Base-by-base conservation (phyloP, 2,888 invertebrate species). In the Camptogramma bilineatum region DNA sequence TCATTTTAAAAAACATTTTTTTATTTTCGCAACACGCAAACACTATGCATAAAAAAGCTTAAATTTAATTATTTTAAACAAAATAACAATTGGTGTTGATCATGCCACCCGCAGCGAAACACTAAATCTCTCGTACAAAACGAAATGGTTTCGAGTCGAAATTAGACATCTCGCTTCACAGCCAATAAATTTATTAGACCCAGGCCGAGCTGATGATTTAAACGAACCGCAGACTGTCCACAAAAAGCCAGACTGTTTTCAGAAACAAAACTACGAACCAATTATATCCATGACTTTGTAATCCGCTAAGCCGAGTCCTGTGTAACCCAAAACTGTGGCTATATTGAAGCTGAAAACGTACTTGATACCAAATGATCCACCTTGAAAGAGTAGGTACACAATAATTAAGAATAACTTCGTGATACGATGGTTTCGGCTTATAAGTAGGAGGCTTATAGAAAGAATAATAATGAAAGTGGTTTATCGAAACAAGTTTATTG, bases 121-220 rank as follows among this genome's bases (percentile, higher is more conserved):
- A 72, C 72, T 72, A 74, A 78, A 73, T 76, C 77, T 75, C 71
- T 71, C 68, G 81, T 77, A 77, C 72, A 73, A 79, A 81, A 82
- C 79, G 80, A 83, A 83, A 84, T 78, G 77, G 77, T 74, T 77
- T 81, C 69, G 72, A 71, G 72, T 74, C 80, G 67, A 80, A 83
- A 88, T 88, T 85, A 85, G 86, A 84, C 82, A 78, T 82, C 82
- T 88, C 83, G 78, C 83, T 87, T 85, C 83, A 83, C 84, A 85
- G 79, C 76, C 77, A 80, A 85, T 88, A 84, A 86, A 85, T 85
- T 81, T 80, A 78, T 81, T 83, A 80, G 81, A 82, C 81, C 81
- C 83, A 81, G 70, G 79, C 84, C 70, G 82, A 75, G 70, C 53
- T 71, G 74, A 75, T 70, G 73, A 76, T 73, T 77, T 76, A 75